These are phyloP conservation scores for Anhinga anhinga DNA, from an alignment of 2,113 vertebrate genomes.

Conservation along the genomic window DNA sequence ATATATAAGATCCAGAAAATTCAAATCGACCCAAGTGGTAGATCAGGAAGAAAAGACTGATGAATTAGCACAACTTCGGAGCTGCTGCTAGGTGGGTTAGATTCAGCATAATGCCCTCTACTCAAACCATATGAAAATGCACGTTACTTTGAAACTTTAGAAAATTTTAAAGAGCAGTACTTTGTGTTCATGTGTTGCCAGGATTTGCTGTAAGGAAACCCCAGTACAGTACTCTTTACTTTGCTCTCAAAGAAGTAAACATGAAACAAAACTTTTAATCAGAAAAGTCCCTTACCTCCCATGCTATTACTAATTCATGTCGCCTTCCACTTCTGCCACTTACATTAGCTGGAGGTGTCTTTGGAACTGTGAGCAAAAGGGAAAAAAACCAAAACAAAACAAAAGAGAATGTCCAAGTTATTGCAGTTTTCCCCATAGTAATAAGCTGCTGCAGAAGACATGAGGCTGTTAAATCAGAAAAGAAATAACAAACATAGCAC, in stretches of 20 bases:
- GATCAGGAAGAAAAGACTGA: not conserved
- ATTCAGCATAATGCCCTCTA: not conserved
- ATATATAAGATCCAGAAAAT: not conserved
- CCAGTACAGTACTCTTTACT: not conserved
- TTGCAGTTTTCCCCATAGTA: not conserved
- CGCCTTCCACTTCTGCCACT: slow-evolving; percentile 92
- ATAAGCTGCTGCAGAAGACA: not conserved
- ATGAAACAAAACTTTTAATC: not conserved
- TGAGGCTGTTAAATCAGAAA: not conserved
- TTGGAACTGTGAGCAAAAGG: slow-evolving; percentile 83
- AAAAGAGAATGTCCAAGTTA: not conserved
- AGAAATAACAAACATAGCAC: not conserved
- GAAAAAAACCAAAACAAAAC: not conserved
- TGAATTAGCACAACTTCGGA: not conserved
- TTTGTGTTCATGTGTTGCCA: not conserved
- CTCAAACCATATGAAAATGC: not conserved
- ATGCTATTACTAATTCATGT: slow-evolving; percentile 95
- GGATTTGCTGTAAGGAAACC: not conserved
- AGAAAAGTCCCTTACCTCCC: slow-evolving; percentile 86
- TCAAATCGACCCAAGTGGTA: not conserved
- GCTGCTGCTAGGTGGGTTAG: not conserved
- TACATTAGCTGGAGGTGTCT: slow-evolving; percentile 91
- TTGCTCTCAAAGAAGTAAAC: not conserved
- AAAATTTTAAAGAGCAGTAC: not conserved
- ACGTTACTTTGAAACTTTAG: not conserved